phyloP scores from a whole-genome alignment of 2,113 vertebrate species.

The Proterorhinus semilunaris region DNA sequence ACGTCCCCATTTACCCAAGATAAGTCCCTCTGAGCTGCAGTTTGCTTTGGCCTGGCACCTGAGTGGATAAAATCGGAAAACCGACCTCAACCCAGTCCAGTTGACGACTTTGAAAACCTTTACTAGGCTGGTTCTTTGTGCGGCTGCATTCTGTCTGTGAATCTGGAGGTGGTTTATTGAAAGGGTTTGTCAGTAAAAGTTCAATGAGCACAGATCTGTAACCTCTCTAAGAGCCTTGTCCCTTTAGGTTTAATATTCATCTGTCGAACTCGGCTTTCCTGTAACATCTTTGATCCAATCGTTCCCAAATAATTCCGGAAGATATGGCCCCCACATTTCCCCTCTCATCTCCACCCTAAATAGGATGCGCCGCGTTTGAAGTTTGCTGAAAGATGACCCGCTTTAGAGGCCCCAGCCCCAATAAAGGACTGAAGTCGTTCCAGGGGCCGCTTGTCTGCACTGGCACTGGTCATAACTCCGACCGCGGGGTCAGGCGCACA shows the following conservation, averaged over 20 bases:
- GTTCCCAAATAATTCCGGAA: constrained; percentile 22
- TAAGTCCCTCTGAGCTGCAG: constrained; percentile 47
- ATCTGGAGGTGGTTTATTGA: constrained; percentile 5
- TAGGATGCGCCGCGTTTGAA: constrained; percentile 34
- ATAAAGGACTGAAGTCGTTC: constrained; percentile 49
- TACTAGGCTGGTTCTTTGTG: constrained; percentile 21
- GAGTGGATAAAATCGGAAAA: constrained; percentile 49
- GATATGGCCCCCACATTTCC: constrained; percentile 14
- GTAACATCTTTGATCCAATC: constrained; percentile 41
- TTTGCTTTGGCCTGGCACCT: constrained; percentile 59
- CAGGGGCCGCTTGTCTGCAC: constrained; percentile 44
- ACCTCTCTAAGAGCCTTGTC: constrained; percentile 21
- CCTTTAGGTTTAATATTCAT: constrained; percentile 15
- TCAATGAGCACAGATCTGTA: constrained; percentile 22
- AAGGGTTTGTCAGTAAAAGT: constrained; percentile 28
- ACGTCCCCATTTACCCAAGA: constrained; percentile 22
- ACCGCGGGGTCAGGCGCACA: constrained; percentile 39
- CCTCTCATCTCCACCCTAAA: constrained; percentile 30
- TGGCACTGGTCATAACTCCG: constrained; percentile 33
- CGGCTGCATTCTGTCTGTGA: constrained; percentile 35
- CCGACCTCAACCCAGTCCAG: too few species aligned
- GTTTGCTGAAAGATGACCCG: constrained; percentile 34
- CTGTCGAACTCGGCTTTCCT: constrained; percentile 14
- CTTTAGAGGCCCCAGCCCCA: constrained; percentile 27
- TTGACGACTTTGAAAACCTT: too few species aligned